Evolutionary conservation across 1,140 invertebrate genomes (phyloP), one percentile per base, ranked within the genome.

Genomic region (Hylaeus anthracinus): DNA sequence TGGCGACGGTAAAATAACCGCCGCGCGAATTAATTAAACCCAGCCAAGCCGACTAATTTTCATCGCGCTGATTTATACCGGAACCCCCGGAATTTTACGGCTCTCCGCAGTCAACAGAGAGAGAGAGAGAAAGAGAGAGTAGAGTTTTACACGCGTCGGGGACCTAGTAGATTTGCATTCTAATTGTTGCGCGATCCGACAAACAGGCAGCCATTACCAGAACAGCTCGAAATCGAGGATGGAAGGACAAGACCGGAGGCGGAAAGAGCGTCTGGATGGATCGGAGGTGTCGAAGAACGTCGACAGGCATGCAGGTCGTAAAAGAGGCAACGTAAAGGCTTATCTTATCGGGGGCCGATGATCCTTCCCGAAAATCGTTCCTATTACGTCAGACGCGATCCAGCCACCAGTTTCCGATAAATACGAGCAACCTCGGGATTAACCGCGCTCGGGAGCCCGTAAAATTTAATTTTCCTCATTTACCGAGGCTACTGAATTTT

Each of bases 161-260:
- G 53, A 43, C 10, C 43, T 41, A 66, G 58, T 64, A 64, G 83
- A 91, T 90, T 90, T 90, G 90, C 89, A 89, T 91, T 91, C 88
- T 89, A 91, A 92, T 91, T 91, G 89, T 90, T 81, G 86, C 81
- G 41, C 85, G 84, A 87, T 86, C 82, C 73, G 73, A 81, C 81
- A 81, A 82, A 89, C 83, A 70, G 77, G 12, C 45, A 48, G 72
- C 82, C 82, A 77, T 90, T 86, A 88, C 63, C 41, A 58, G 55
- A 5, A 1, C 56, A 15, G 53, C 41, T 12, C 26, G 53, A 58
- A 53, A 5, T 48, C 41, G 55, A 14, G 45, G 14, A n/a, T 15
- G 5, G 3, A n/a, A 4, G 39, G 15, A 43, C 41, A 60, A 48
- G 37, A 26, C 26, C 26, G 26, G 26, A 26, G 26, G 26, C 26